Conservation (phyloP, 2,797 vertebrate species). For the Microctenopoma steveboyesi region DNA sequence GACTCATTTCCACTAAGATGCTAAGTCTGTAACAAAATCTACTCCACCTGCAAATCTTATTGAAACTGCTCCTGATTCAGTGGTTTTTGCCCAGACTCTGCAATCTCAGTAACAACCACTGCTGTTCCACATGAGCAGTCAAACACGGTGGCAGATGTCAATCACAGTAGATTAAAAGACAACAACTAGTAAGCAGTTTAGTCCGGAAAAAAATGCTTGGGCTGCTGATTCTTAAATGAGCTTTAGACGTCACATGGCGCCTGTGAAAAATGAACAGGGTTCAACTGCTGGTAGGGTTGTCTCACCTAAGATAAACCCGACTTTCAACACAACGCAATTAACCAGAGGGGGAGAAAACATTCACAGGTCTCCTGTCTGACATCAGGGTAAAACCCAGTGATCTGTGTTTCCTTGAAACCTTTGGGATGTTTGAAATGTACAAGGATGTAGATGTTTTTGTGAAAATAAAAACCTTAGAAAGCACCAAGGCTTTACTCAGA, state of each 20-base stretch:
- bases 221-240: slow-evolving; percentile 37
- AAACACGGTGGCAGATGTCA: slow-evolving; percentile 51
- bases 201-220: slow-evolving; percentile 21
- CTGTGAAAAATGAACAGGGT: slow-evolving; percentile 22
- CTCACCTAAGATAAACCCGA: slow-evolving; percentile 31
- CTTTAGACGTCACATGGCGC: not conserved
- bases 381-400: slow-evolving; percentile 10
- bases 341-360: slow-evolving; percentile 32
- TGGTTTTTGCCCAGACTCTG: slow-evolving; percentile 45
- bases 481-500: no score
- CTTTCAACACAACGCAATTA: slow-evolving; percentile 50
- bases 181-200: slow-evolving; percentile 40
- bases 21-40: slow-evolving; percentile 55
- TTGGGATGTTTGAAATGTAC: no score
- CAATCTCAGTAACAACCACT: slow-evolving; percentile 42
- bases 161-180: slow-evolving; percentile 41
- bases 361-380: slow-evolving; percentile 22
- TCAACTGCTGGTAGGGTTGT: slow-evolving; percentile 33
- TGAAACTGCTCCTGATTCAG: slow-evolving; percentile 50
- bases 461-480: no score
- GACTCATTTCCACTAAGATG: slow-evolving; percentile 50
- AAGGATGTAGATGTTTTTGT: no score
- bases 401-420: not conserved
- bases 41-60: slow-evolving; percentile 61
- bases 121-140: slow-evolving; percentile 50